Evolutionary conservation across 1,140 invertebrate genomes (phyloP).

Genomic region (Ips nitidus): DNA sequence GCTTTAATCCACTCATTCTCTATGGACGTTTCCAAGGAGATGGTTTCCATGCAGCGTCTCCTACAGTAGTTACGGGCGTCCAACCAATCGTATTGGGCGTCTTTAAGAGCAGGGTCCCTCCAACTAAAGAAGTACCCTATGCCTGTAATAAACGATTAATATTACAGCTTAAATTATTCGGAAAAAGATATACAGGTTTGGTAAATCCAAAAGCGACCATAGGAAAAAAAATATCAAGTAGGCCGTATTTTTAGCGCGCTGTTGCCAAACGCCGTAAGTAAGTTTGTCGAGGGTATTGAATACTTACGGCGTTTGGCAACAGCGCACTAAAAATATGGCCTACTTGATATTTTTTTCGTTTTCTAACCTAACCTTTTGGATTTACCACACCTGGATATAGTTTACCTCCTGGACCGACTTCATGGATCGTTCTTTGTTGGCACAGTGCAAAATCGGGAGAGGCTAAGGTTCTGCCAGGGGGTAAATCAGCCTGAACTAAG

Average conservation of each 20-base stretch:
- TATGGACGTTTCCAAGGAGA: slow-evolving; percentile 86
- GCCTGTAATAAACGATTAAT: slow-evolving; percentile 49
- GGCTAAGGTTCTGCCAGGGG: slow-evolving; percentile 69
- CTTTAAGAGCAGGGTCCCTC: slow-evolving; percentile 69
- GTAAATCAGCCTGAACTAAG: slow-evolving; percentile 62
- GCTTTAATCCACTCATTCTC: slow-evolving; percentile 91
- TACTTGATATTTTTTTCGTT: too few relatives aligned
- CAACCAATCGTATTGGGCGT: slow-evolving; percentile 81
- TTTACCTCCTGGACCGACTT: slow-evolving; percentile 63
- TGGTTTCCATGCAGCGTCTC: slow-evolving; percentile 90
- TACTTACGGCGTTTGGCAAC: too few relatives aligned
- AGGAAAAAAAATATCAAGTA: too few relatives aligned
- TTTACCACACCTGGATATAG: too few relatives aligned
- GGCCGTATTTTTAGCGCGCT: too few relatives aligned
- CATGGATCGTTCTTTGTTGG: slow-evolving; percentile 68
- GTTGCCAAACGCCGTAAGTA: too few relatives aligned
- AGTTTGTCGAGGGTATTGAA: too few relatives aligned
- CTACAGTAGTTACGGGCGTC: slow-evolving; percentile 89
- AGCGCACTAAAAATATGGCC: too few relatives aligned
- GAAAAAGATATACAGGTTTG: too few relatives aligned
- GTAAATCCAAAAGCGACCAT: too few relatives aligned
- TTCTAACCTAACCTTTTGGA: too few relatives aligned
- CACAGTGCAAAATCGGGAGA: slow-evolving; percentile 71
- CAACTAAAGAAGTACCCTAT: slow-evolving; percentile 85
- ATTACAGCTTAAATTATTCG: too few relatives aligned